Conservation (phyloP, 2,113 vertebrate species). For the Panthera uncia region DNA sequence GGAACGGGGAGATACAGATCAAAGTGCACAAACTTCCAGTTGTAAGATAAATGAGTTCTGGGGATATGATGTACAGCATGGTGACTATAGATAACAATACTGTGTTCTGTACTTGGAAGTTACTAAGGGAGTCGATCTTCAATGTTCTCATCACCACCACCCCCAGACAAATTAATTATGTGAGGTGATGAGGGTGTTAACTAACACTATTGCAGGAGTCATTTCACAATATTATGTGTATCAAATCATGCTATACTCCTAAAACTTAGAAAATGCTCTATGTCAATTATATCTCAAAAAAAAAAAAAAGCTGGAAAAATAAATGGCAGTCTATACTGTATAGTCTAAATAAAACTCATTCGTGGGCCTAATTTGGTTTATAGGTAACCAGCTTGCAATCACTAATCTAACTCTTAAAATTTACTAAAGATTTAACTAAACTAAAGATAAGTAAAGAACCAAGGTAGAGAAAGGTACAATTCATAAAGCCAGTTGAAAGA, state of each 20-base stretch:
- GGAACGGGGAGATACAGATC: neutral
- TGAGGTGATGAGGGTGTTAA: neutral
- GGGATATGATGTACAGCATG: fast-evolving
- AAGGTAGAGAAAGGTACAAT: neutral
- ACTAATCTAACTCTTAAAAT: neutral
- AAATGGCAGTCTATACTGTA: neutral
- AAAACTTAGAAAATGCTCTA: neutral
- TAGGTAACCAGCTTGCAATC: neutral
- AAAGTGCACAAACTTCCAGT: neutral
- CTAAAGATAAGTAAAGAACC: neutral
- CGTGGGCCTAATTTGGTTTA: neutral
- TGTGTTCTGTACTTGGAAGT: neutral
- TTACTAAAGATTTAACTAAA: neutral
- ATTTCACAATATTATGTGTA: neutral
- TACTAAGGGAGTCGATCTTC: neutral
- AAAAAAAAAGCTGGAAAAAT: neutral
- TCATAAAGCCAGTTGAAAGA: neutral
- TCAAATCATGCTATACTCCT: neutral
- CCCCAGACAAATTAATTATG: neutral
- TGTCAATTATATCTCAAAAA: neutral
- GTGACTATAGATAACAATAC: neutral
- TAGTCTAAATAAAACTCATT: neutral
- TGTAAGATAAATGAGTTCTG: neutral
- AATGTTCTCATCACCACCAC: neutral
- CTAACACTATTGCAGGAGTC: neutral